Conservation (phyloP, 2,797 vertebrate species). For the Dermochelys coriacea region DNA sequence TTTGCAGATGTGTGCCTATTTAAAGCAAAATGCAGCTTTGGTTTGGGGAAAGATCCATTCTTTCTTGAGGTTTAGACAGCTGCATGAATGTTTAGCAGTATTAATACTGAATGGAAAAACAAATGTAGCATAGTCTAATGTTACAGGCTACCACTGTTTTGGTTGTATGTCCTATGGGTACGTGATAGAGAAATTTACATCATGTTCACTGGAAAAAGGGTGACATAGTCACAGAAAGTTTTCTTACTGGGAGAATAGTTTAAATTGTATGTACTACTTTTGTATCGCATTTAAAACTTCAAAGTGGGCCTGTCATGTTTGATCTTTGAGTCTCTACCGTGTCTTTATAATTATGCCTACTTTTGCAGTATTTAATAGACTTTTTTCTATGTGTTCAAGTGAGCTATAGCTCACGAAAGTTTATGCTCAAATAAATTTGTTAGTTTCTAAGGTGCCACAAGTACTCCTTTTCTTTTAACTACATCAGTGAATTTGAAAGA, state of each 20-base stretch:
- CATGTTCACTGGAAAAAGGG: accelerated
- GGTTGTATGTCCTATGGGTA: not conserved
- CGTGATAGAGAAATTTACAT: accelerated
- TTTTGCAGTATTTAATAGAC: not conserved
- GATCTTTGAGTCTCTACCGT: not conserved
- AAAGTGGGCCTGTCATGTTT: not conserved
- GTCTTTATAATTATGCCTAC: not conserved
- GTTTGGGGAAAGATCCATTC: not conserved
- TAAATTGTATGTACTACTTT: not conserved
- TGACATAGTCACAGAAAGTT: not conserved
- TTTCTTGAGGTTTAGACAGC: not conserved
- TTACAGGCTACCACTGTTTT: not conserved
- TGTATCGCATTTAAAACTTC: not conserved
- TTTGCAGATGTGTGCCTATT: not conserved
- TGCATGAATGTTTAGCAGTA: accelerated
- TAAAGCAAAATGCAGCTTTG: accelerated
- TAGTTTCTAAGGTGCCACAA: too few species aligned
- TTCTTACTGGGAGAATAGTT: not conserved
- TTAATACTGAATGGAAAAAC: not conserved
- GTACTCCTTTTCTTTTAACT: too few species aligned
- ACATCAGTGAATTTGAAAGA: not conserved
- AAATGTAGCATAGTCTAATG: not conserved
- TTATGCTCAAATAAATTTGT: too few species aligned
- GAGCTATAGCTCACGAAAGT: too few species aligned
- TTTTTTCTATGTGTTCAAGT: not conserved